Percentiles rank a stretch among this genome's conserved stretches.
Evolutionary conservation across 2,888 invertebrate genomes (phyloP).

Genomic region (Chrysolina haemoptera): DNA sequence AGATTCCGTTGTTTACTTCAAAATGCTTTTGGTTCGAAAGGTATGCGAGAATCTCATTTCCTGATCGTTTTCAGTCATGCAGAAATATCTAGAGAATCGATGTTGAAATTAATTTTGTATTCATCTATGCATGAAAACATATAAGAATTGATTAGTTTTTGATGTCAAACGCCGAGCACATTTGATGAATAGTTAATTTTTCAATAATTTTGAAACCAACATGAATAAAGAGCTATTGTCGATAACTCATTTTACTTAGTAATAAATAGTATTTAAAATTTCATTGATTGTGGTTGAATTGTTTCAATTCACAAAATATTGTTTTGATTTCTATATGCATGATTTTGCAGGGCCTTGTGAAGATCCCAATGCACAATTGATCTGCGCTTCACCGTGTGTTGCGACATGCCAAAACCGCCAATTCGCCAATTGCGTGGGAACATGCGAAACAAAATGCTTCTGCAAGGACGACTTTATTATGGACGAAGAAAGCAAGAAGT

Average conservation of each 20-base stretch:
- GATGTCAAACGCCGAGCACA: no score
- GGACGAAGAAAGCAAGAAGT: conserved; percentile 25
- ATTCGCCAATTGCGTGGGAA: conserved; percentile 32
- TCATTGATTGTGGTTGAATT: no score
- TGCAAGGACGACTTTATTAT: conserved; percentile 35
- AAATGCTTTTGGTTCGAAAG: neutral
- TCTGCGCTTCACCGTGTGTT: conserved; percentile 36
- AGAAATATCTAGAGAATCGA: neutral
- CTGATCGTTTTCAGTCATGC: neutral
- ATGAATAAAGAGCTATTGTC: no score
- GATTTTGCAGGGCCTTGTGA: conserved; percentile 27
- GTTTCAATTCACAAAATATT: no score
- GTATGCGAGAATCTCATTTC: neutral
- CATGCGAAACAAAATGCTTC: conserved; percentile 33
- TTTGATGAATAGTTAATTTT: no score
- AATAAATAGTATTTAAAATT: no score
- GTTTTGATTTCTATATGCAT: neutral
- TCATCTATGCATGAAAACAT: no score
- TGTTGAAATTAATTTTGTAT: no score
- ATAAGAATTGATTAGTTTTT: no score
- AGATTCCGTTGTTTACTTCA: neutral
- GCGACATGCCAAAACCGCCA: conserved; percentile 34
- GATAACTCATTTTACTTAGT: no score
- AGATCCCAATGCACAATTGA: conserved; percentile 32
- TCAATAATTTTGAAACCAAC: no score